A percentile compares a stretch with the other conserved stretches of the same genome.
These are phyloP conservation scores for Plebejus melissa DNA, from an alignment of 2,888 invertebrate genomes.

Conservation along the genomic window DNA sequence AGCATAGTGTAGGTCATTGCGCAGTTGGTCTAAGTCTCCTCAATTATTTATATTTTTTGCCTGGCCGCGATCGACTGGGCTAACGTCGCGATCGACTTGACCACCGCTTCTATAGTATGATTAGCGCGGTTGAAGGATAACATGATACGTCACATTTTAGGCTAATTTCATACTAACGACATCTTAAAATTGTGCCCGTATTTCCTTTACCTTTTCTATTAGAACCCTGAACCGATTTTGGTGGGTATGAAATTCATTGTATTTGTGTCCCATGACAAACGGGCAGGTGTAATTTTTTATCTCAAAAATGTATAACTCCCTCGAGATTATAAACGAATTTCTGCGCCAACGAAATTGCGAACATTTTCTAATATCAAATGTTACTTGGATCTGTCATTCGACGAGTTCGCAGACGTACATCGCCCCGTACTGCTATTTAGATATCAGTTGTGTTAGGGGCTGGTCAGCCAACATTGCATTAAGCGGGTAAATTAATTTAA, in stretches of 20 bases:
- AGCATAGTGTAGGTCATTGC: too few species aligned
- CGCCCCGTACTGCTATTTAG: neutral
- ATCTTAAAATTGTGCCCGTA: neutral
- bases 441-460: neutral
- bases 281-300: neutral
- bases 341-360: neutral
- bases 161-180: neutral
- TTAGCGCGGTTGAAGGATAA: neutral
- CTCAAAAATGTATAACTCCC: neutral
- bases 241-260: neutral
- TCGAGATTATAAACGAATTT: neutral
- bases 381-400: too few species aligned
- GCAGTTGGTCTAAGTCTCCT: too few species aligned
- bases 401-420: too few species aligned
- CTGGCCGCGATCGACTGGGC: too few species aligned
- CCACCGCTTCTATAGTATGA: neutral
- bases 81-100: too few species aligned
- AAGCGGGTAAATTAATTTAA: constrained; percentile 4
- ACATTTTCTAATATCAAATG: neutral
- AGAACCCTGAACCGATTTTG: neutral
- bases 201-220: neutral
- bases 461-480: neutral
- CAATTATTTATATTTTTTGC: too few species aligned
- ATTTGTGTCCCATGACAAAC: too few species aligned
- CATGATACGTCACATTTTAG: neutral